Base-by-base conservation (phyloP, 2,113 vertebrate species). In the Cynoglossus semilaevis region DNA sequence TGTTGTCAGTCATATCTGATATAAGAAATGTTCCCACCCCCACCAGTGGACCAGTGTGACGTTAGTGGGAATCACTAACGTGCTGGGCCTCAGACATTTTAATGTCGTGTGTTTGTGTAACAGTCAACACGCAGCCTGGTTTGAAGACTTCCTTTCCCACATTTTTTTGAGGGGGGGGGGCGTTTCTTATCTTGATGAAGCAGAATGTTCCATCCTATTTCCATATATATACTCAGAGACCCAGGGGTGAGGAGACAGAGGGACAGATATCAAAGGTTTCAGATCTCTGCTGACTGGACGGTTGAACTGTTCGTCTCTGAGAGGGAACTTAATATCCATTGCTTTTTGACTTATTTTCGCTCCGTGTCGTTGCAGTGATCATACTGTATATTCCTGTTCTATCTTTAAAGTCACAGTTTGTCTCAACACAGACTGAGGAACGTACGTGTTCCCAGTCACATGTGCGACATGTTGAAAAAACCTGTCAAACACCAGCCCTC, bases 201-300 rank as follows among this genome's bases (percentile, higher is more conserved):
- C 22, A 29, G 22, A 29, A 29, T 6, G 3, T 66, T 70, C 51
- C 42, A 54, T 55, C 18, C 62, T 74, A 74, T 72, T 82, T 41
- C 73, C 77, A 80, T 85, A 79, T 81, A 81, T 85, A 81, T 71
- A 65, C 66, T 76, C 36, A 71, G 13, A 50, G 64, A 58, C 68
- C 1, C 41, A 72, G 74, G 63, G 63, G 63, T 63, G 58, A 62
- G 62, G 70, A 54, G 64, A 44, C 46, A 44, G 69, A 15, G 51
- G 54, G 60, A 50, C 69, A 68, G 61, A 72, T 58, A 67, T 56
- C 74, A 63, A 53, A 40, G 67, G 69, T 73, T 54, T 68, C 69
- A 49, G 42, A 75, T 40, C 58, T 44, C 16, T 29, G 16, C 45
- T 52, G 48, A 45, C 57, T 68, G 72, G 78, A 74, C 58, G 35